Evolutionary conservation across 2,888 invertebrate species (phyloP).

Genomic region (Drosophila glabriapex): DNA sequence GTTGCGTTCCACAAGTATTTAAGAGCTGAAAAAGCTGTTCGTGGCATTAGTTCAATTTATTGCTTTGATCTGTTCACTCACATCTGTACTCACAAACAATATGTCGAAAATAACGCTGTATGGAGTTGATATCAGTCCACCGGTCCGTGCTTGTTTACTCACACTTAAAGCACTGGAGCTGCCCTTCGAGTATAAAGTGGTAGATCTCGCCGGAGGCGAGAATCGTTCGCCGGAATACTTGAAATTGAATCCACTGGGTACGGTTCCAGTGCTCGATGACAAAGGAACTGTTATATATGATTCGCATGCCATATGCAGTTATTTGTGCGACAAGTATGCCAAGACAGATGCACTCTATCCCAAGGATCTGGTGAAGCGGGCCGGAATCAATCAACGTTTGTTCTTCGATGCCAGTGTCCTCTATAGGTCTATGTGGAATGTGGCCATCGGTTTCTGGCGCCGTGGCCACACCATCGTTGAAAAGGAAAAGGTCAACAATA

Average conservation of each 20-base stretch:
- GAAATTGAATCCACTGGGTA: conserved; percentile 87
- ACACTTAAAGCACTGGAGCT: conserved; percentile 88
- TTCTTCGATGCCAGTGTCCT: conserved; percentile 54
- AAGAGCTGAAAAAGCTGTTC: neutral
- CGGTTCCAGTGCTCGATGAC: conserved; percentile 66
- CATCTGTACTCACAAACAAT: neutral
- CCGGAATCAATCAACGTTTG: conserved; percentile 67
- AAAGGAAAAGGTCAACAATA: conserved; percentile 51
- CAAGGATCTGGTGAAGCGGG: conserved; percentile 43
- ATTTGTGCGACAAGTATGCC: conserved; percentile 50
- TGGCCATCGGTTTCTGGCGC: conserved; percentile 27
- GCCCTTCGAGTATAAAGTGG: conserved; percentile 74
- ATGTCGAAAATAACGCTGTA: conserved; percentile 63
- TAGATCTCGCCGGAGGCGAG: conserved; percentile 41
- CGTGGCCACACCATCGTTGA: conserved; percentile 41
- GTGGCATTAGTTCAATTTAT: neutral
- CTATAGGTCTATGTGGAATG: conserved; percentile 45
- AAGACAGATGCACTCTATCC: conserved; percentile 45
- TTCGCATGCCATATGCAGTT: conserved; percentile 51
- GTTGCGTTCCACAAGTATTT: neutral
- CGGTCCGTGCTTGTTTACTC: conserved; percentile 88
- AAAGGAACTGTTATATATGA: conserved; percentile 37
- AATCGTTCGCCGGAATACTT: conserved; percentile 59
- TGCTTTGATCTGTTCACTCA: neutral
- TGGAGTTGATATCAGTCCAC: conserved; percentile 85